Evolutionary conservation across 2,797 vertebrate genomes (phyloP).

Genomic region (Sitta carolinensis): DNA sequence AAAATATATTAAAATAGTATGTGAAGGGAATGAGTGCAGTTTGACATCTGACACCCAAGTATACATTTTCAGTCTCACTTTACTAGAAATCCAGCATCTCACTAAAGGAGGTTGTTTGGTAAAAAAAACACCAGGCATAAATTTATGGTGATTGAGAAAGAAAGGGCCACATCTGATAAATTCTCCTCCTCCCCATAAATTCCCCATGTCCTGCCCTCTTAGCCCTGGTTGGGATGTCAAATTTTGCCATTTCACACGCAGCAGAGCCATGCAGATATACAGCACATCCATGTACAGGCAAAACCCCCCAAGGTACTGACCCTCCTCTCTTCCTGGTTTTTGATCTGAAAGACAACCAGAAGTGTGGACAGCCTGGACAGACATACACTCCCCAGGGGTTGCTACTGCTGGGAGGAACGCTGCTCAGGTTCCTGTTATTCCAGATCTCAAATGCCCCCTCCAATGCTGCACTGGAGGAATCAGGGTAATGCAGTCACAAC

Average conservation of each 20-base stretch:
- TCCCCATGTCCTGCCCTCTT: background rate
- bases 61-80: background rate
- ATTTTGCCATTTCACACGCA: background rate
- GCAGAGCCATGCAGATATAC: background rate
- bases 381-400: background rate
- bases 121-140: background rate
- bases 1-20: background rate
- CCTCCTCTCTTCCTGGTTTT: background rate
- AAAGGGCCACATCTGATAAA: background rate
- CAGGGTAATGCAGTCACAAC: background rate
- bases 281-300: background rate
- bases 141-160: background rate
- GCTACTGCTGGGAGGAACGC: background rate
- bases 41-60: background rate
- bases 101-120: background rate
- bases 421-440: background rate
- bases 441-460: background rate
- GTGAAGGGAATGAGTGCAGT: background rate
- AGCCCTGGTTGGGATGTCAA: background rate
- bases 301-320: background rate
- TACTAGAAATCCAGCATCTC: background rate
- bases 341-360: background rate
- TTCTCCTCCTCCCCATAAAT: background rate
- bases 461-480: background rate
- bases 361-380: background rate